phyloP scores from a whole-genome alignment of 2,888 invertebrate genomes.

The Cremastinae sp. region DNA sequence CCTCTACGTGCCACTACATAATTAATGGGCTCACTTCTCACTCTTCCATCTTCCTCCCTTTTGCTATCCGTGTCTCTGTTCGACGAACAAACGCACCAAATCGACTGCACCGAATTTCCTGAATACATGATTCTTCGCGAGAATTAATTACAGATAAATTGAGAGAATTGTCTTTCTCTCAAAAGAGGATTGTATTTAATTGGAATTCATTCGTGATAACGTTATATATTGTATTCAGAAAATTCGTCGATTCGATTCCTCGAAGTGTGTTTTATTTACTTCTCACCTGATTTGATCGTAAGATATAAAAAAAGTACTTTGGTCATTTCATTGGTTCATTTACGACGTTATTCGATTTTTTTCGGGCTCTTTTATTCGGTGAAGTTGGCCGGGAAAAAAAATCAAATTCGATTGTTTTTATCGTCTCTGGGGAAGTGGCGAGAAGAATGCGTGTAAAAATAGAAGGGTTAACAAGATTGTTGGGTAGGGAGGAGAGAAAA shows the following conservation, averaged over 20 bases:
- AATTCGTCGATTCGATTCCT: too few species aligned
- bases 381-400: not conserved
- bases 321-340: too few species aligned
- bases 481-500: not conserved
- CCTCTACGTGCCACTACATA: conserved; percentile 61
- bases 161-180: too few species aligned
- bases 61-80: conserved; percentile 8
- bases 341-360: not conserved
- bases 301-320: too few species aligned
- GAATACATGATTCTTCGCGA: conserved; percentile 47
- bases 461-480: conserved; percentile 2
- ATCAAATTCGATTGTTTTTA: not conserved
- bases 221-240: too few species aligned
- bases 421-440: conserved; percentile 6
- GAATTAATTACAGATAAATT: conserved; percentile 10
- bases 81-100: conserved; percentile 3
- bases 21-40: conserved; percentile 54
- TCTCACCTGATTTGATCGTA: too few species aligned
- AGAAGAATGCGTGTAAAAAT: conserved; percentile 6
- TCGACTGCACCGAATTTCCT: conserved; percentile 30
- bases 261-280: too few species aligned
- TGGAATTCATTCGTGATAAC: too few species aligned
- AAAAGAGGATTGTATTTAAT: not conserved
- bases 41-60: conserved; percentile 18
- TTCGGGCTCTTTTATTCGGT: not conserved